Base-by-base conservation (phyloP, 1,140 invertebrate genomes). In the Spodoptera litura region DNA sequence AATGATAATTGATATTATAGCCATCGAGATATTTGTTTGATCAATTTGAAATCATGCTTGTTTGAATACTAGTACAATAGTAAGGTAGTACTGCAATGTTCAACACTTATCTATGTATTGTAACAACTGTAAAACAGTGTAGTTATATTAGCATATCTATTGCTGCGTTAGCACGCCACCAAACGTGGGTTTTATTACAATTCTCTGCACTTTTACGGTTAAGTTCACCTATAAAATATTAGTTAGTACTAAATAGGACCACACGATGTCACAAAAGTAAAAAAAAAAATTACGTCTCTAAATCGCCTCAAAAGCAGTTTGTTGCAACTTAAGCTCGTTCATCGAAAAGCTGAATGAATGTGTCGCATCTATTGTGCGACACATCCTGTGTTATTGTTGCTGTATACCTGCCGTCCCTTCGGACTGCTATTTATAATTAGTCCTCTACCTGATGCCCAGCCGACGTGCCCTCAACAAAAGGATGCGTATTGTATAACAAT, bases 321-420 rank as follows among this genome's bases (percentile, higher is more conserved):
- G 25, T 62, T 76, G 66, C 20, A 49, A 53, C 49, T 52, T 70
- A 68, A 70, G 66, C 49, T 31, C 66, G 66, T 88, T 86, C 82
- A 81, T 82, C 77, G 82, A 88, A 87, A 82, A 81, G 82, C 87
- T 93, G 91, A 93, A 93, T 93, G 89, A 90, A 89, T 44, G 20
- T 38, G 59, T 64, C 73, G 38, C 74, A 85, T 77, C 78, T 66
- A 87, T 87, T 81, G 81, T 81, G 81, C 80, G 82, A 83, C 81
- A 90, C 89, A 92, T 93, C 91, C 92, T 93, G 91, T 90, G 79
- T 85, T 81, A 88, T 89, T 88, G 83, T 88, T 84, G 79, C 78
- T 81, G 78, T 85, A 66, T 88, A 89, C 87, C 87, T 91, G 90
- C 82, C 74, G 84, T 81, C 79, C 80, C 79, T 86, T 86, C 75